phyloP scores from a whole-genome alignment of 2,888 invertebrate species.

The Metopia argyrocephala region DNA sequence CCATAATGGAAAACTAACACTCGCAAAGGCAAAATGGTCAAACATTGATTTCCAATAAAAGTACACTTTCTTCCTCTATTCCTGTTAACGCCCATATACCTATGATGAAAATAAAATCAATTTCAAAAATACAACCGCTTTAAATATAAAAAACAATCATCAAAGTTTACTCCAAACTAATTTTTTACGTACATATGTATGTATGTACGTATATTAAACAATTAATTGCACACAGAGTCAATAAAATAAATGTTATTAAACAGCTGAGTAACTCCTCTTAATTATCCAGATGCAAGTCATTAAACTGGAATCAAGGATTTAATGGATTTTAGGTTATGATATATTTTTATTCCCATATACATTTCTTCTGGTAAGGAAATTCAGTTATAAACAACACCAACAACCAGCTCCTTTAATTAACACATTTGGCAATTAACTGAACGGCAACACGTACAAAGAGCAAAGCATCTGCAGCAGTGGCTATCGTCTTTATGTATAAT shows the following conservation, averaged over 20 bases:
- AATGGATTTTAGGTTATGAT: not conserved
- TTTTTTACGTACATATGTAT: not conserved
- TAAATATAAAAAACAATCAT: not conserved
- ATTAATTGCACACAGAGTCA: not conserved
- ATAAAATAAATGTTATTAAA: not conserved
- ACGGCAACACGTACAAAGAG: slow-evolving; percentile 30
- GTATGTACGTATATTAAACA: slow-evolving; percentile 8
- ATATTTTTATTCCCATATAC: not conserved
- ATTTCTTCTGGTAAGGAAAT: too few species aligned
- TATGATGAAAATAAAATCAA: slow-evolving; percentile 27
- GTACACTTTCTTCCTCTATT: not conserved
- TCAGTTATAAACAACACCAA: too few species aligned
- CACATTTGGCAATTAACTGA: not conserved
- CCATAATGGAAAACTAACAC: slow-evolving; percentile 44
- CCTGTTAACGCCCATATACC: slow-evolving; percentile 14
- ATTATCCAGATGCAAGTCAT: slow-evolving; percentile 9
- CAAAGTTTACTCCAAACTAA: slow-evolving; percentile 6
- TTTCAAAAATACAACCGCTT: not conserved
- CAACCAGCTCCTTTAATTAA: not conserved
- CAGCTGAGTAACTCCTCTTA: slow-evolving; percentile 14
- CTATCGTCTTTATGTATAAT: too few species aligned
- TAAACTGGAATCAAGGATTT: not conserved
- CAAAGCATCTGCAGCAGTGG: slow-evolving; percentile 24
- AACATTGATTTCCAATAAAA: slow-evolving; percentile 33
- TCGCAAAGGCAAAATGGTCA: not conserved